phyloP scores from a whole-genome alignment of 2,888 invertebrate genomes.

The Aspidiotus rigidus region DNA sequence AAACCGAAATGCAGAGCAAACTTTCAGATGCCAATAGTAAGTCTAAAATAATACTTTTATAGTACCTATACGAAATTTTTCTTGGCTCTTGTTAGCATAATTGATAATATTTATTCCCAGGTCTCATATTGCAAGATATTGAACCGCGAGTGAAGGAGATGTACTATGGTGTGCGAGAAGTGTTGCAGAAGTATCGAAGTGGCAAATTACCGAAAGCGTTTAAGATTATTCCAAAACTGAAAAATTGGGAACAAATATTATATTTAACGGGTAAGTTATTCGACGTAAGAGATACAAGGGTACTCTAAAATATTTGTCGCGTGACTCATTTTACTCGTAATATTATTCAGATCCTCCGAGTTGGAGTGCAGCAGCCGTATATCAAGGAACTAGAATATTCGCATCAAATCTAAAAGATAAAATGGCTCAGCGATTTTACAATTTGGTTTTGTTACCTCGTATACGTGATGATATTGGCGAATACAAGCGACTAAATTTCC shows the following conservation, averaged over 20 bases:
- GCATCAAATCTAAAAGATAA: constrained; percentile 92
- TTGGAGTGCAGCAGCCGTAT: constrained; percentile 98
- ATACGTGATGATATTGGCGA: constrained; percentile 91
- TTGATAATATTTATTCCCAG: constrained; percentile 43
- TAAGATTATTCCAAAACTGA: constrained; percentile 84
- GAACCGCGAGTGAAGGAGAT: constrained; percentile 65
- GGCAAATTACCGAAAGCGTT: constrained; percentile 98
- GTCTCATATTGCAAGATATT: constrained; percentile 66
- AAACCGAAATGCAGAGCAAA: constrained; percentile 77
- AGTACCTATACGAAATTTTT: neutral
- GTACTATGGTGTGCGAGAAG: constrained; percentile 83
- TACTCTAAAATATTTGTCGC: too few relatives aligned
- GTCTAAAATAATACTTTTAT: constrained; percentile 24
- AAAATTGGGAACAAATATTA: constrained; percentile 89
- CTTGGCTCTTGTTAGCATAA: neutral
- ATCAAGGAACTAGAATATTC: constrained; percentile 89
- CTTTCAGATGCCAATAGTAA: constrained; percentile 62
- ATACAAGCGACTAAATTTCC: constrained; percentile 90
- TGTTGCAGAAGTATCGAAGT: constrained; percentile 77
- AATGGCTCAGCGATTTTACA: constrained; percentile 93
- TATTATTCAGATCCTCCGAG: constrained; percentile 63
- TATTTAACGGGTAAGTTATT: constrained; percentile 54
- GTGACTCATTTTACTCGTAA: too few relatives aligned
- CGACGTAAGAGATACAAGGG: neutral
- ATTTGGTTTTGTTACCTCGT: constrained; percentile 82